Evolutionary conservation across 2,888 invertebrate genomes (phyloP).

Genomic region (Seira ritae): DNA sequence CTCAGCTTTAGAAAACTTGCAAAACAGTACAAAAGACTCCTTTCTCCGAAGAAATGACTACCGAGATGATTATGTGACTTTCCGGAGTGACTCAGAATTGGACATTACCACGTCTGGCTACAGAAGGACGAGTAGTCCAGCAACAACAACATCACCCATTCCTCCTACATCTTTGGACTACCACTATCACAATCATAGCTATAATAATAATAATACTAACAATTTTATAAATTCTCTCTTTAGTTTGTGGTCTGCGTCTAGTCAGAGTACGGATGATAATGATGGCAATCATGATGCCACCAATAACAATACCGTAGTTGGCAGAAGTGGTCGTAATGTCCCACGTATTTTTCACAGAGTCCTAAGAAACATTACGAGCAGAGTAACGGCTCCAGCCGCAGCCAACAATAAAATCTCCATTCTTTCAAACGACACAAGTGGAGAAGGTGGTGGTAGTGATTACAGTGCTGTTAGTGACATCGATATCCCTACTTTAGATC

Average conservation of each 20-base stretch:
- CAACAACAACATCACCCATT: neutral
- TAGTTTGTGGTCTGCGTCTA: neutral
- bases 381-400: neutral
- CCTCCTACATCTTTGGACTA: neutral
- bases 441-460: neutral
- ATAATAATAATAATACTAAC: conserved; percentile 20
- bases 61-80: neutral
- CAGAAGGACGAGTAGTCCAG: too few species aligned
- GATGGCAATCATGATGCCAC: neutral
- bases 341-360: neutral
- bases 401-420: too few species aligned
- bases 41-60: neutral
- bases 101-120: too few species aligned
- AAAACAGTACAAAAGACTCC: neutral
- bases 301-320: conserved; percentile 7
- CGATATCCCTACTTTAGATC: neutral
- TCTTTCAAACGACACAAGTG: neutral
- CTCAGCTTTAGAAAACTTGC: neutral
- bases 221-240: conserved; percentile 30
- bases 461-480: neutral
- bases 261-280: neutral
- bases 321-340: neutral
- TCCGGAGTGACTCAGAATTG: neutral
- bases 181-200: neutral
- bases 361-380: conserved; percentile 23